Base-by-base conservation (phyloP, 92 coral and sea anemone genomes). In the Nematostella vectensis region DNA sequence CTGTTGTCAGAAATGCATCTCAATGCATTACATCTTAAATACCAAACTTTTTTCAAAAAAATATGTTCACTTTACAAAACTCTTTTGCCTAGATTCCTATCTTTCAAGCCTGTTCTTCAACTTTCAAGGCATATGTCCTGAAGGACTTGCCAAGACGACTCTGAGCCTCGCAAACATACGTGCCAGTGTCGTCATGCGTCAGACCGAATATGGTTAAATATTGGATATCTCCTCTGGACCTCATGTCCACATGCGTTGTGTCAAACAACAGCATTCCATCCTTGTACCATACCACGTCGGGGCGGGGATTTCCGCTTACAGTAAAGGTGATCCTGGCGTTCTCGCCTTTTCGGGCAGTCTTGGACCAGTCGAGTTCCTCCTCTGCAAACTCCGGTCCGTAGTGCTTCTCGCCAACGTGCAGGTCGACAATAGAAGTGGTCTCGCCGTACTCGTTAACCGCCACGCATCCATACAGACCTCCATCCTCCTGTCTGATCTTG, bases 391-490 rank as follows among this genome's bases (percentile, higher is more conserved):
- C 77, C 9, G 95, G 98, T 18, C 67, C 79, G 15, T 56, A 59
- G 17, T 48, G 51, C 25, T 56, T 72, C 47, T 76, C 98, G 25
- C 67, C 59, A 0, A 91, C 95, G 29, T 47, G 59, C 37, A 91
- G 68, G 26, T 65, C 71, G 31, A 72, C 79, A 8, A 69, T 63
- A 25, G 93, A 91, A 9, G 94, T 82, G 38, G 83, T 73, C 69
- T 91, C 89, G 23, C 98, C 98, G 55, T 67, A 68, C 26, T 72
- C 82, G 55, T 74, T 78, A 15, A 55, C 66, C 30, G 91, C 99
- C 11, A 93, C 70, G 31, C 99, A 93, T 37, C 78, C 75, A 67
- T 93, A 93, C 36, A 63, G 68, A 20, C 99, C 99, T 8, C 82
- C 64, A 55, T 93, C 96, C 50, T 78, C 80, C 8, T 68, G 66